phyloP scores from a whole-genome alignment of 2,888 invertebrate genomes.

The Cryptocephalus primarius region DNA sequence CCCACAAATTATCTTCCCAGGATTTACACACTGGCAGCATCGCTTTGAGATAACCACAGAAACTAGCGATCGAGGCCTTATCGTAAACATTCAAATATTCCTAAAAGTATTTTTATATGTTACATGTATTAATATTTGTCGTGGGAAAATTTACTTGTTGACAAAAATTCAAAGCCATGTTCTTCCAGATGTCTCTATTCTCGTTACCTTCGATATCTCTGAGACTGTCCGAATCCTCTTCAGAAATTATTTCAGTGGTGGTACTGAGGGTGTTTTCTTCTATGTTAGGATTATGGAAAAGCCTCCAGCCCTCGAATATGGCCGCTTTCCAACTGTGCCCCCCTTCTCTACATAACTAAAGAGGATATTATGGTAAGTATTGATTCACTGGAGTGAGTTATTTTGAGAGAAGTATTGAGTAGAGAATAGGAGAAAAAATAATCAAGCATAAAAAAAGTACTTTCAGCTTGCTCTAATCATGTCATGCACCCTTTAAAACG shows the following conservation, averaged over 20 bases:
- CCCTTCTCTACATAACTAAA: slow-evolving; percentile 60
- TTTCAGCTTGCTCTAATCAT: no score
- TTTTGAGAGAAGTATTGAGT: no score
- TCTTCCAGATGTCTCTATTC: slow-evolving; percentile 69
- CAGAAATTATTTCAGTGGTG: slow-evolving; percentile 20
- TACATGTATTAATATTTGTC: no score
- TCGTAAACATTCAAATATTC: slow-evolving; percentile 45
- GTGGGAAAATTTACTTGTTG: slow-evolving; percentile 21
- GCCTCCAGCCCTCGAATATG: slow-evolving; percentile 79
- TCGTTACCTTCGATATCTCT: slow-evolving; percentile 65
- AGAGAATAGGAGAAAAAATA: no score
- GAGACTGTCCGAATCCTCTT: slow-evolving; percentile 22
- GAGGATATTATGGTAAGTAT: background rate
- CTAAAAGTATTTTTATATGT: slow-evolving; percentile 18
- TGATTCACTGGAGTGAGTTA: no score
- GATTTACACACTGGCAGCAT: slow-evolving; percentile 65
- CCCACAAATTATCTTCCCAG: slow-evolving; percentile 90
- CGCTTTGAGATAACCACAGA: slow-evolving; percentile 74
- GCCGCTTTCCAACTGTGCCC: slow-evolving; percentile 91
- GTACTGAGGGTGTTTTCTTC: slow-evolving; percentile 36
- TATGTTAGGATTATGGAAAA: slow-evolving; percentile 78
- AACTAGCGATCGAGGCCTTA: slow-evolving; percentile 62
- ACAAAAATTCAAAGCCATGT: slow-evolving; percentile 50
- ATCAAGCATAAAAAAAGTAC: no score
- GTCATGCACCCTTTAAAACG: no score